phyloP scores from a whole-genome alignment of 37 sponge, comb jelly and placozoan species.

The Ephydatia muelleri region DNA sequence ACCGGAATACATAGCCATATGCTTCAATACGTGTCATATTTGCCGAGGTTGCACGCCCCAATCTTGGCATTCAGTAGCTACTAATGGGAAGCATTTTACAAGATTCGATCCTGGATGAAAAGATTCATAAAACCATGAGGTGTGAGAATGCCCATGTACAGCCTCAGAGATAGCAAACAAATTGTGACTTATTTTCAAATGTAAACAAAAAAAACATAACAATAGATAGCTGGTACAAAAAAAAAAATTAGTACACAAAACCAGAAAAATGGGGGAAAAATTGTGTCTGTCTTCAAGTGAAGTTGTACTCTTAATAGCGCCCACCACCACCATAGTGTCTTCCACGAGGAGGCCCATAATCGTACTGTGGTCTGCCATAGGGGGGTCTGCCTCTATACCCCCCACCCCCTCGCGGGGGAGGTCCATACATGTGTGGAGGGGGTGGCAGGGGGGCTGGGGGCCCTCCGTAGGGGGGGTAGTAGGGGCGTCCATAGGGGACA shows the following conservation, averaged over 20 bases:
- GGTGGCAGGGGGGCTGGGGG: background rate
- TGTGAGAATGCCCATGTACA: no score
- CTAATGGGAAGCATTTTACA: no score
- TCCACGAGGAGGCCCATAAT: background rate
- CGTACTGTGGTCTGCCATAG: background rate
- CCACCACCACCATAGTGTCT: background rate
- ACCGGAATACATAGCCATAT: no score
- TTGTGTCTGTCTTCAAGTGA: background rate
- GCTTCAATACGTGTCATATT: no score
- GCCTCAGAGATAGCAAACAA: no score
- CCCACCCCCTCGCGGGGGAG: background rate
- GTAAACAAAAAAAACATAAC: background rate
- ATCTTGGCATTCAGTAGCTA: no score
- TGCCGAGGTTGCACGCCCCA: no score
- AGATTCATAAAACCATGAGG: no score
- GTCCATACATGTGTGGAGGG: background rate
- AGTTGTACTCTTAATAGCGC: background rate
- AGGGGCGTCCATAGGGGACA: background rate
- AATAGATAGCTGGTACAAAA: background rate
- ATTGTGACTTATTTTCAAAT: no score
- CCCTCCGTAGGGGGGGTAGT: background rate
- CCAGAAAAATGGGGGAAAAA: background rate
- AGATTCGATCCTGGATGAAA: no score
- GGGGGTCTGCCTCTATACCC: conserved; percentile 1
- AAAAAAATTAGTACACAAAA: background rate